These are phyloP conservation scores for Cyclura pinguis DNA, from an alignment of 2,797 vertebrate genomes.

Conservation along the genomic window DNA sequence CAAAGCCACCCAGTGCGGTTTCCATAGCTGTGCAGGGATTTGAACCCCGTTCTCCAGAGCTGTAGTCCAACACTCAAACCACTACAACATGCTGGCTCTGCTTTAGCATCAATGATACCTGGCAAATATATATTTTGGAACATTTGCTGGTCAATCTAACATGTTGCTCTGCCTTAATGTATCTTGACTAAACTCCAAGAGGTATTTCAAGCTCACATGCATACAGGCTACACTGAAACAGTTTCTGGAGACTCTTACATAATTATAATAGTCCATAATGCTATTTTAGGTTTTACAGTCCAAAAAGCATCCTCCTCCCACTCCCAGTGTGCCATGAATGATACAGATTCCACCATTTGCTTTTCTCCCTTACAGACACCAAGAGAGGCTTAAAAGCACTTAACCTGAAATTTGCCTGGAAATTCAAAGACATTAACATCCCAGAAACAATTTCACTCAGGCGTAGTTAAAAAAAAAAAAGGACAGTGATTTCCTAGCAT, in stretches of 20 bases:
- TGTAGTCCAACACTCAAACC: too few species aligned
- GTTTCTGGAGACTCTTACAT: background rate
- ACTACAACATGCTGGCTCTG: background rate
- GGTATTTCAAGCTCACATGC: background rate
- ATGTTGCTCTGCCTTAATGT: background rate
- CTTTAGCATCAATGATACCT: background rate
- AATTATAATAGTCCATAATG: background rate
- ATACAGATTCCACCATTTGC: conserved; percentile 9
- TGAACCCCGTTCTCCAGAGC: too few species aligned
- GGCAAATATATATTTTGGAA: background rate
- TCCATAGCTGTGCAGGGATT: too few species aligned
- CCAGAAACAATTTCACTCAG: conserved; percentile 22
- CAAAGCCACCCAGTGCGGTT: too few species aligned
- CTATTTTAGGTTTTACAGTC: conserved; percentile 9
- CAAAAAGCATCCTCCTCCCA: background rate
- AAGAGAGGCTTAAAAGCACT: conserved; percentile 4
- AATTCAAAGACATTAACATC: conserved; percentile 18
- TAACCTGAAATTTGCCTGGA: background rate
- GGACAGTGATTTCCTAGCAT: too few species aligned
- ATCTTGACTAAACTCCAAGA: background rate
- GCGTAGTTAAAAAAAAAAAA: background rate
- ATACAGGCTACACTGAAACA: background rate
- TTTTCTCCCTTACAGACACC: conserved; percentile 17
- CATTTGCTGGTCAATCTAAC: background rate
- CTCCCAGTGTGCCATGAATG: background rate